Conservation (phyloP, 2,797 vertebrate genomes). For the Ataeniobius toweri region DNA sequence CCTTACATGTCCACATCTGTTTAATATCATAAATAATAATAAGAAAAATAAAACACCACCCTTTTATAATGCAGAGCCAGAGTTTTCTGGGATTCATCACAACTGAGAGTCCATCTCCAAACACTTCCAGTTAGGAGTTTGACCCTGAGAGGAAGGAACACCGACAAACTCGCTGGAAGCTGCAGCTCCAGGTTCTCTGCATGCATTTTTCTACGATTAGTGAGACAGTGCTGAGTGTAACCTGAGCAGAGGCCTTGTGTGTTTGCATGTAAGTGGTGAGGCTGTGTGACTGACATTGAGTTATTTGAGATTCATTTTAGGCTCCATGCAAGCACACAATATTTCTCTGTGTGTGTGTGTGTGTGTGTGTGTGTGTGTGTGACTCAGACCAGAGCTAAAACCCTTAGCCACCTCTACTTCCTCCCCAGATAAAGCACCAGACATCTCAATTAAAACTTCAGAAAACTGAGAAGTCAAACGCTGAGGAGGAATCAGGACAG, state of each 20-base stretch:
- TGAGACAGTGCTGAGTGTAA: slow-evolving; percentile 59
- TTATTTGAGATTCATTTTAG: slow-evolving; percentile 62
- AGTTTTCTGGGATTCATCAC: slow-evolving; percentile 26
- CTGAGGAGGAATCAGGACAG: slow-evolving; percentile 33
- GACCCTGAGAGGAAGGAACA: neutral
- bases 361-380: slow-evolving; percentile 44
- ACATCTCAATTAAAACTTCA: slow-evolving; percentile 76
- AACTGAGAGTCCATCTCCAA: no score
- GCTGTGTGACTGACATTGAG: slow-evolving; percentile 32
- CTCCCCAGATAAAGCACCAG: slow-evolving; percentile 64
- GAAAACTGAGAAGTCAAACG: slow-evolving; percentile 63
- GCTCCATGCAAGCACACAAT: slow-evolving; percentile 39
- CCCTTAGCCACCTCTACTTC: slow-evolving; percentile 67
- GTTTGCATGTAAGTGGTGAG: slow-evolving; percentile 36
- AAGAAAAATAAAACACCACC: neutral
- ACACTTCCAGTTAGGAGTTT: slow-evolving; percentile 40
- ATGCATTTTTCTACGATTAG: slow-evolving; percentile 67
- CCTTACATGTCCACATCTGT: neutral
- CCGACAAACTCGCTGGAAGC: neutral
- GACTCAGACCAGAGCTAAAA: slow-evolving; percentile 30
- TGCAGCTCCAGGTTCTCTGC: slow-evolving; percentile 44
- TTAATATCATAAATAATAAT: neutral
- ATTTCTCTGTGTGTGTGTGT: slow-evolving; percentile 15
- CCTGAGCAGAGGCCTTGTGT: slow-evolving; percentile 50
- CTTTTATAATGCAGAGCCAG: no score